These are phyloP conservation scores for Argyrosomus regius DNA, from an alignment of 2,797 vertebrate species.

Conservation along the genomic window DNA sequence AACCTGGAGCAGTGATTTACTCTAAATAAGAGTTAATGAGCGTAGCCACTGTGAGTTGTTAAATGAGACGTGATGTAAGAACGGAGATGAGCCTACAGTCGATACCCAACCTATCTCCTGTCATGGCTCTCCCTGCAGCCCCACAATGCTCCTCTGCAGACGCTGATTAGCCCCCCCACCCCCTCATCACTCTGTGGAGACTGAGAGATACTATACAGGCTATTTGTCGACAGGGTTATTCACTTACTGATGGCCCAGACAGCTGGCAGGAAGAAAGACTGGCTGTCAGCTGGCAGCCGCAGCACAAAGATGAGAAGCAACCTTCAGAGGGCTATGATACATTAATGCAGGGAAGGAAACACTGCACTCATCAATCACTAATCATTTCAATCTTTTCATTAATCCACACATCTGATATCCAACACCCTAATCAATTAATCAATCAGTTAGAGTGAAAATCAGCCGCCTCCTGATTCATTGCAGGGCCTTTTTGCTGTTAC, in stretches of 20 bases:
- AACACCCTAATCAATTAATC: constrained; percentile 24
- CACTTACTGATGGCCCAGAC: constrained; percentile 42
- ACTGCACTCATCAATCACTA: constrained; percentile 47
- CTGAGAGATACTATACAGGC: constrained; percentile 47
- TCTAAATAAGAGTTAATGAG: not conserved
- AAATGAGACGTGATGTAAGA: not conserved
- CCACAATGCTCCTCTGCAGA: constrained; percentile 25
- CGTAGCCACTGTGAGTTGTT: not conserved
- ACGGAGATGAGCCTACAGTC: not conserved
- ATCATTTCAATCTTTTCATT: constrained; percentile 63
- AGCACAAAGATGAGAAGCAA: constrained; percentile 38
- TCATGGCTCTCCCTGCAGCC: constrained; percentile 1
- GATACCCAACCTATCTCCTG: not conserved
- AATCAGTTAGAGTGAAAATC: constrained; percentile 24
- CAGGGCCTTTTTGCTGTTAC: not conserved
- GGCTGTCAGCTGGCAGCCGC: constrained; percentile 30
- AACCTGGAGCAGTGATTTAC: not conserved
- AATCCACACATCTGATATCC: constrained; percentile 25
- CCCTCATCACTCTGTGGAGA: constrained; percentile 37
- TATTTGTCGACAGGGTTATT: constrained; percentile 49
- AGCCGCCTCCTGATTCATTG: constrained; percentile 7
- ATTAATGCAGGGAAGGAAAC: constrained; percentile 45
- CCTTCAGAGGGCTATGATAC: constrained; percentile 59
- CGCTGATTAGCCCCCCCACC: constrained; percentile 16
- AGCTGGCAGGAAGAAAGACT: constrained; percentile 38